Percentiles rank a stretch among this genome's conserved stretches.
Evolutionary conservation across 2,888 invertebrate species (phyloP).

Genomic region (Notodonta dromedarius): DNA sequence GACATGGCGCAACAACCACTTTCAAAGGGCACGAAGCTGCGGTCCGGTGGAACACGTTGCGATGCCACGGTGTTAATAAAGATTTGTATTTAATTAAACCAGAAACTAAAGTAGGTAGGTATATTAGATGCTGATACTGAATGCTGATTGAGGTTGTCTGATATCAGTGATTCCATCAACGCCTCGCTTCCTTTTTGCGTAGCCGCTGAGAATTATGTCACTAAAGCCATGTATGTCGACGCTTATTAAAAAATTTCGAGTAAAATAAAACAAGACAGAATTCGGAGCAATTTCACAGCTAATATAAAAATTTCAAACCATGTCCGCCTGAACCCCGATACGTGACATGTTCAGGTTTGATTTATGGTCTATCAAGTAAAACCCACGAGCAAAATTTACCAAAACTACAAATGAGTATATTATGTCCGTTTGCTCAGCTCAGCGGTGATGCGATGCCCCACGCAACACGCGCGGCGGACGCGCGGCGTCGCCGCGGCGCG

Average conservation of each 20-base stretch:
- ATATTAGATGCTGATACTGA: too few relatives aligned
- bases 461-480: constrained; percentile 36
- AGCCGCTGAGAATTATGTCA: too few relatives aligned
- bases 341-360: constrained; percentile 3
- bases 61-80: not conserved
- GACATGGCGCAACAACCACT: constrained; percentile 9
- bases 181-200: too few relatives aligned
- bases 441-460: not conserved
- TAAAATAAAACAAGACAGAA: not conserved
- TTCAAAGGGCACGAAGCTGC: constrained; percentile 8
- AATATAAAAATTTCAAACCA: constrained; percentile 3
- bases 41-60: not conserved
- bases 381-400: not conserved
- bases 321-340: not conserved
- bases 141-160: too few relatives aligned
- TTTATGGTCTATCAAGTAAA: constrained; percentile 1
- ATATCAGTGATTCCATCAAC: too few relatives aligned
- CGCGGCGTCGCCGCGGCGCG: constrained; percentile 44
- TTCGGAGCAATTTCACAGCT: not conserved
- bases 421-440: constrained; percentile 3
- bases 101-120: too few relatives aligned
- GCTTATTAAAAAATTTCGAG: not conserved
- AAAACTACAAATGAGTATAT: constrained; percentile 6
- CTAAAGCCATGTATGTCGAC: not conserved
- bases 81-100: not conserved